Conservation (phyloP, 2,113 vertebrate species). For the Oplegnathus fasciatus region DNA sequence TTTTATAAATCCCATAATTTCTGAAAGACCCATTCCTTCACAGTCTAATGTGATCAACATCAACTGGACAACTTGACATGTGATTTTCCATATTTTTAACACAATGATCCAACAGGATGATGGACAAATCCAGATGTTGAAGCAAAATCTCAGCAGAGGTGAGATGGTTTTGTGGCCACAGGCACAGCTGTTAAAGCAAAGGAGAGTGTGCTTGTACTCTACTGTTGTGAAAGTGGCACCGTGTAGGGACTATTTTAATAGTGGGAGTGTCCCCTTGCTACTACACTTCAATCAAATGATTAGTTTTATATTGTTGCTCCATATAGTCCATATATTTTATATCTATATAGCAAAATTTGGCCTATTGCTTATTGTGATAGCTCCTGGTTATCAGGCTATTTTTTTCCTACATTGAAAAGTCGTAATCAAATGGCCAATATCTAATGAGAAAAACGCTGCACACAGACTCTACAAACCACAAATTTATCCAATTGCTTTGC, state of each 20-base stretch:
- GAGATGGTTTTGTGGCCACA: slow-evolving; percentile 65
- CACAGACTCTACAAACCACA: no score
- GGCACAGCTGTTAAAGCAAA: slow-evolving; percentile 74
- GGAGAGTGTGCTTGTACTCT: slow-evolving; percentile 67
- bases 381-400: background rate
- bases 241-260: slow-evolving; percentile 23
- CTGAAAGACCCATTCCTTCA: background rate
- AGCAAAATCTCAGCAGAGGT: no score
- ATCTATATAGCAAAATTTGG: background rate
- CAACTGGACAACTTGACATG: background rate
- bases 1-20: background rate
- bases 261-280: slow-evolving; percentile 58
- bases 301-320: background rate
- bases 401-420: no score
- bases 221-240: slow-evolving; percentile 58
- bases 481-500: no score
- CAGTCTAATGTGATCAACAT: background rate
- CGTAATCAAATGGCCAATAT: no score
- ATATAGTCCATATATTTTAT: no score
- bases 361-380: background rate
- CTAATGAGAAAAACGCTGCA: no score
- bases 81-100: background rate
- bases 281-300: slow-evolving; percentile 13
- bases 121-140: slow-evolving; percentile 51
- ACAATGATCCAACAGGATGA: slow-evolving; percentile 14